These are phyloP conservation scores for Rhingia campestris DNA, from an alignment of 2,888 invertebrate species.

Conservation along the genomic window DNA sequence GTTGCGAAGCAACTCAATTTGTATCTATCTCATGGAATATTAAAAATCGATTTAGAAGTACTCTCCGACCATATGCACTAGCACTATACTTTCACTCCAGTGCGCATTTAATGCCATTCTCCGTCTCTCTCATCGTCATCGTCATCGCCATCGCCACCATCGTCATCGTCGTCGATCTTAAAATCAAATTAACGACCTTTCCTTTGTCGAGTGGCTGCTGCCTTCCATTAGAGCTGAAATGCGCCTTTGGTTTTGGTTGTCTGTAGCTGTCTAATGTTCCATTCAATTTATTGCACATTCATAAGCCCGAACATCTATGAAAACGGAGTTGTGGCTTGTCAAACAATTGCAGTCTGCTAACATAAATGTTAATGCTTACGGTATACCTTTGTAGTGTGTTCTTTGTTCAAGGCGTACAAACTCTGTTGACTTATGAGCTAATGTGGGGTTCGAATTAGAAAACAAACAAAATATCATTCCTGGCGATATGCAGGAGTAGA, in stretches of 20 bases:
- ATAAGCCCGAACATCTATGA: conserved; percentile 30
- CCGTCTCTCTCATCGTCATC: neutral
- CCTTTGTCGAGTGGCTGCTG: conserved; percentile 13
- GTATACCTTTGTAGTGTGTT: neutral
- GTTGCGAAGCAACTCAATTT: conserved; percentile 27
- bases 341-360: conserved; percentile 40
- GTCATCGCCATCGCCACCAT: neutral
- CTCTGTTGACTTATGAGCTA: neutral
- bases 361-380: conserved; percentile 12
- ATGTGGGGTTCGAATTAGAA: no score
- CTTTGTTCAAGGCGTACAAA: neutral
- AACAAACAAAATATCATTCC: no score
- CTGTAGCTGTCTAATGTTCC: conserved; percentile 31
- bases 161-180: conserved; percentile 21
- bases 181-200: conserved; percentile 57
- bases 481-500: no score
- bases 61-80: neutral
- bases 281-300: conserved; percentile 61
- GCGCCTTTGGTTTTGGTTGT: conserved; percentile 12
- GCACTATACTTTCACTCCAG: conserved; percentile 39
- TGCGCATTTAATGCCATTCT: conserved; percentile 13
- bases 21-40: conserved; percentile 43
- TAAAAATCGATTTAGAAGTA: conserved; percentile 58
- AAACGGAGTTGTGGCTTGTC: conserved; percentile 23
- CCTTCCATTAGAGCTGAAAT: conserved; percentile 33